Conservation (phyloP, 2,888 invertebrate species). For the Boloria selene region DNA sequence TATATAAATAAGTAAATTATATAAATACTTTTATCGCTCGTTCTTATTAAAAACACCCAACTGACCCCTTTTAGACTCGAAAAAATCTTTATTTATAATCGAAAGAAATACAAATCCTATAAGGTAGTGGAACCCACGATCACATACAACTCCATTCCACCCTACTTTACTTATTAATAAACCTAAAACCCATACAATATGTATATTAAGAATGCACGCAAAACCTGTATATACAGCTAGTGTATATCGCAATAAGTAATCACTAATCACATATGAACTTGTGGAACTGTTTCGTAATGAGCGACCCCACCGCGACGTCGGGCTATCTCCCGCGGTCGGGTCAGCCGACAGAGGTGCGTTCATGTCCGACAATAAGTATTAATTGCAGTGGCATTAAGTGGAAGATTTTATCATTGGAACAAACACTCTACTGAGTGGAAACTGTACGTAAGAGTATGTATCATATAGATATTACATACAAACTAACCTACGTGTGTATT, state of each 20-base stretch:
- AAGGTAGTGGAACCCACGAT: no score
- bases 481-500: no score
- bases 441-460: not conserved
- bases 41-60: no score
- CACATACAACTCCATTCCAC: no score
- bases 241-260: constrained; percentile 8
- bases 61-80: no score
- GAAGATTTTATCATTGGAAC: constrained; percentile 21
- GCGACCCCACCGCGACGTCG: constrained; percentile 45
- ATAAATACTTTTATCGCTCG: no score
- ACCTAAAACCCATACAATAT: no score
- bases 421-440: constrained; percentile 1
- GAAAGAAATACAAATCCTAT: no score
- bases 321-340: constrained; percentile 43
- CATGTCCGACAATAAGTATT: constrained; percentile 44
- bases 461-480: not conserved
- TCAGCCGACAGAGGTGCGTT: constrained; percentile 43
- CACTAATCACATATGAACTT: constrained; percentile 16
- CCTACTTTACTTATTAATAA: no score
- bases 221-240: not conserved
- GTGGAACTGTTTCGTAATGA: constrained; percentile 1
- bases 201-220: no score
- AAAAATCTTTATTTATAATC: no score
- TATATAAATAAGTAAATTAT: no score
- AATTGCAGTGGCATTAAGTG: constrained; percentile 22